A percentile compares a stretch with the other conserved stretches of the same genome.
Conservation (phyloP, 2,888 invertebrate species). For the Ophion obscuratus region DNA sequence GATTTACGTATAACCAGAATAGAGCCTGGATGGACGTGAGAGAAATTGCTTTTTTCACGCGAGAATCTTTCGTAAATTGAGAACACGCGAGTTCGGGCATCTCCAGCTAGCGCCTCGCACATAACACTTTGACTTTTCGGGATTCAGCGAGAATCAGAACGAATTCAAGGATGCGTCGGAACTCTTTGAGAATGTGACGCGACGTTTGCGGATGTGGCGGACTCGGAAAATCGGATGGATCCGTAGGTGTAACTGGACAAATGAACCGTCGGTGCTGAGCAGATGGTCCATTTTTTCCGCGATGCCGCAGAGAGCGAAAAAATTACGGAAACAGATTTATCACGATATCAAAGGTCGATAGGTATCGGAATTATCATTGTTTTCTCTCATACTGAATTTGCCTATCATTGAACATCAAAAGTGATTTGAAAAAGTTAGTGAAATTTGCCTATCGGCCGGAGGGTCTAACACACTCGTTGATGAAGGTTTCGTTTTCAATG, state of each 20-base stretch:
- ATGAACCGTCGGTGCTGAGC: neutral
- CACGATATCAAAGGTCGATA: too few species aligned
- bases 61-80: slow-evolving; percentile 19
- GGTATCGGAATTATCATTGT: too few species aligned
- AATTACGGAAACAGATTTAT: neutral
- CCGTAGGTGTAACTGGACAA: neutral
- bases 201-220: slow-evolving; percentile 66
- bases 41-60: slow-evolving; percentile 66
- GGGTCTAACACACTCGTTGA: neutral
- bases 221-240: slow-evolving; percentile 27
- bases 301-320: neutral
- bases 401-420: neutral
- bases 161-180: slow-evolving; percentile 53
- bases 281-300: neutral
- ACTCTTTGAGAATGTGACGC: slow-evolving; percentile 59
- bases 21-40: slow-evolving; percentile 37
- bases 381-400: too few species aligned
- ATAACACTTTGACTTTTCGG: neutral
- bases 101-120: neutral
- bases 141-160: slow-evolving; percentile 34
- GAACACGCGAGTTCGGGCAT: slow-evolving; percentile 33
- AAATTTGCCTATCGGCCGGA: neutral
- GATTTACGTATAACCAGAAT: neutral
- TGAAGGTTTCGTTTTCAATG: neutral
- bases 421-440: neutral